Evolutionary conservation across 2,888 invertebrate species (phyloP), one percentile per base, ranked within the genome.

Genomic region (Nemapogon koenigi): DNA sequence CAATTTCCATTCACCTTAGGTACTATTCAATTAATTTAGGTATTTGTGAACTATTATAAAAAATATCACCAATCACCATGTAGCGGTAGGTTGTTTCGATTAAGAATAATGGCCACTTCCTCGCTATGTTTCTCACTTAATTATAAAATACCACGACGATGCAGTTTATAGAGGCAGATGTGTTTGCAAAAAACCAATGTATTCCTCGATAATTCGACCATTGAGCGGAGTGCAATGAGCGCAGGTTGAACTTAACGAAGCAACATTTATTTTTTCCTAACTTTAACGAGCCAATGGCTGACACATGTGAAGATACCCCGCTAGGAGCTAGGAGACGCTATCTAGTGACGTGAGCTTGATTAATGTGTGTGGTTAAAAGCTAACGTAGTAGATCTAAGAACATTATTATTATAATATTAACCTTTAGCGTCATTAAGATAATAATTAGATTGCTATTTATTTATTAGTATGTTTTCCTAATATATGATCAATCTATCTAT

Each of bases 91-190:
- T 19, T 33, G 33, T 35, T 28, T 30, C 57, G 59, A 65, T 63
- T 59, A 59, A 55, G 48, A 60, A 51, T 59, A 62, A 62, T 50
- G 55, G 49, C 49, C 48, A 50, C 52, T 52, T 50, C 46, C 47
- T 51, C 48, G 51, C 53, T 48, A 55, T 58, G 57, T 62, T 66
- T 67, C 65, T 63, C 63, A 66, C 67, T 65, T 64, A 68, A 70
- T 70, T 67, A 68, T 59, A 58, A 55, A 59, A 62, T 66, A 58
- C 59, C 57, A 49, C 50, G 46, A 43, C 41, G 45, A 41, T 44
- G 40, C 27, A 45, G 36, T 28, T 16, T 32, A 16, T 32, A 33
- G 33, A 51, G 55, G 63, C 69, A 70, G 66, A 65, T 68, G 71
- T 47, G 41, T 22, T 30, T 41, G 55, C 55, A 68, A 69, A 70